These are phyloP conservation scores for Polyodon spathula DNA, from an alignment of 2,113 vertebrate genomes.

Conservation along the genomic window DNA sequence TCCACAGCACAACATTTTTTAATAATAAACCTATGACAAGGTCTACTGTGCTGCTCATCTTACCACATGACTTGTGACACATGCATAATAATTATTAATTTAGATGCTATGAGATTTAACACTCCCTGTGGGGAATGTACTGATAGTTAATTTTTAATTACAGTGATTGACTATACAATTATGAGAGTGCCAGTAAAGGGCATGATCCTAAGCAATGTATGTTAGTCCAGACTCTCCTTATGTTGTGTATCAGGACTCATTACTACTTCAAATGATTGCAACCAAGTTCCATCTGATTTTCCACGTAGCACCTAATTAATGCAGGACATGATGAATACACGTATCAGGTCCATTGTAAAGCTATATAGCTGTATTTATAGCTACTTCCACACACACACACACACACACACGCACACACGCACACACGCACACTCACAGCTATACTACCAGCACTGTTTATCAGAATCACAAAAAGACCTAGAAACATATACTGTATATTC, in stretches of 20 bases:
- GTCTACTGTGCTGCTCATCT: background rate
- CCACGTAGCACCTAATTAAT: slow-evolving; percentile 32
- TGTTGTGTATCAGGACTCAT: too few relatives aligned
- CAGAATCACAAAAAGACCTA: too few relatives aligned
- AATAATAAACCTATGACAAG: background rate
- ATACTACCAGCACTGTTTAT: too few relatives aligned
- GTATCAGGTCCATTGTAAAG: background rate
- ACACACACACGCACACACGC: too few relatives aligned
- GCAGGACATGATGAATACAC: slow-evolving; percentile 31
- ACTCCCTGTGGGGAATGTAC: background rate
- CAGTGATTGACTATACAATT: background rate
- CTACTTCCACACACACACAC: too few relatives aligned
- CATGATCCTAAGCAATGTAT: too few relatives aligned
- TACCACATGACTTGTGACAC: background rate
- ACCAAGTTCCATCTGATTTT: slow-evolving; percentile 11
- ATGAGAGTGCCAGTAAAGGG: background rate
- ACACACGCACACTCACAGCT: too few relatives aligned
- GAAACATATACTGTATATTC: too few relatives aligned
- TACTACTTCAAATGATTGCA: slow-evolving; percentile 18
- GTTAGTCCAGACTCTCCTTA: too few relatives aligned
- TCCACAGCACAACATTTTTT: too few relatives aligned
- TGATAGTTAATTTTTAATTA: background rate
- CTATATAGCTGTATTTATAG: background rate
- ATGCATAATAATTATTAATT: background rate
- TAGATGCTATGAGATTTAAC: background rate